A percentile compares a stretch with the other conserved stretches of the same genome.
Conservation (phyloP, 2,888 invertebrate genomes). For the Dynastes maya region DNA sequence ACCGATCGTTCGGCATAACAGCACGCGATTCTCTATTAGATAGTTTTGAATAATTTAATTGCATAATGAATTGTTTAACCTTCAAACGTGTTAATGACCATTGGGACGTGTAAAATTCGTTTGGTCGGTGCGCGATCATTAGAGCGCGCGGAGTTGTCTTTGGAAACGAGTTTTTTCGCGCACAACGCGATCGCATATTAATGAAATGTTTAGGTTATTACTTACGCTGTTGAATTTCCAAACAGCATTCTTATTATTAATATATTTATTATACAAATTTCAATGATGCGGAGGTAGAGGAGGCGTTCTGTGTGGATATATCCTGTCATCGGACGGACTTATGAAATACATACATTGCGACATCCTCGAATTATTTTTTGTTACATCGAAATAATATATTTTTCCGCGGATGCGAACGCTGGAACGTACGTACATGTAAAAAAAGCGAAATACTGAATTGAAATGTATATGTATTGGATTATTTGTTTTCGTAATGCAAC, state of each 20-base stretch:
- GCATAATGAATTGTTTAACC: slow-evolving; percentile 44
- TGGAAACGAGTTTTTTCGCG: slow-evolving; percentile 27
- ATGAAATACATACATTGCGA: not conserved
- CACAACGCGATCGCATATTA: slow-evolving; percentile 6
- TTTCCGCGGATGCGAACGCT: not conserved
- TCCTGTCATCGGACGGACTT: not conserved
- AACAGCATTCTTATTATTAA: slow-evolving; percentile 28
- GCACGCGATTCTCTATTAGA: slow-evolving; percentile 13
- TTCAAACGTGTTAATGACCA: slow-evolving; percentile 47
- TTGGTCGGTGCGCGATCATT: not conserved
- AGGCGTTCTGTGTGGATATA: not conserved
- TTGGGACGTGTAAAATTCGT: slow-evolving; percentile 41
- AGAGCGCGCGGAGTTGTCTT: slow-evolving; percentile 24
- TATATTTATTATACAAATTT: not conserved
- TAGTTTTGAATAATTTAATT: slow-evolving; percentile 41
- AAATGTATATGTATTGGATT: not conserved
- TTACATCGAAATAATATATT: not conserved
- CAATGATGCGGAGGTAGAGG: not conserved
- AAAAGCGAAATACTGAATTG: slow-evolving; percentile 1
- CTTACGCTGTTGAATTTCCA: slow-evolving; percentile 8
- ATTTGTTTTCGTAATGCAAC: slow-evolving; percentile 18
- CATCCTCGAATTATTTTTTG: not conserved
- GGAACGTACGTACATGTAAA: not conserved
- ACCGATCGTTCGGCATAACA: slow-evolving; percentile 12
- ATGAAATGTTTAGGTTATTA: slow-evolving; percentile 32